Evolutionary conservation across 2,113 vertebrate species (phyloP).

Genomic region (Emydocephalus ijimae): DNA sequence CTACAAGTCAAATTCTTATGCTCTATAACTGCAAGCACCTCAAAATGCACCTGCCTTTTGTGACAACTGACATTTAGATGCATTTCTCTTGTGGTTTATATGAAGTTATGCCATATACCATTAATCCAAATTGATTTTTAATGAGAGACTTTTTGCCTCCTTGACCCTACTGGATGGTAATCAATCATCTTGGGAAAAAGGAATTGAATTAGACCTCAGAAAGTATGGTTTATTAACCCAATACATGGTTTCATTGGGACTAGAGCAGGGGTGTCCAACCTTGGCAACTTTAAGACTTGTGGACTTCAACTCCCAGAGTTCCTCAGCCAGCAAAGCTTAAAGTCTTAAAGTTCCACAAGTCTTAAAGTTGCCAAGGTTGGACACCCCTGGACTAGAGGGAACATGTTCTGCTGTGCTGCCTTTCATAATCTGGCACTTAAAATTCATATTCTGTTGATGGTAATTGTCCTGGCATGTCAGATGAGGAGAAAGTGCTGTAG

Average conservation of each 20-base stretch:
- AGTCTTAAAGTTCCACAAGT: no score
- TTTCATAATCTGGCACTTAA: not conserved
- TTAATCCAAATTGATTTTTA: not conserved
- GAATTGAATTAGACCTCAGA: not conserved
- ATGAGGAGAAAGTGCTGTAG: not conserved
- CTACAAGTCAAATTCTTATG: not conserved
- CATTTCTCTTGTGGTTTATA: not conserved
- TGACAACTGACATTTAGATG: not conserved
- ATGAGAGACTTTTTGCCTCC: not conserved
- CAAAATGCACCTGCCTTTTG: not conserved
- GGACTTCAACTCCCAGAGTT: no score
- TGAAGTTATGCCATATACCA: not conserved
- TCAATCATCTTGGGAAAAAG: not conserved
- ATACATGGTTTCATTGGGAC: not conserved
- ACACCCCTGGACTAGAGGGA: not conserved
- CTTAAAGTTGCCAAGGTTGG: no score
- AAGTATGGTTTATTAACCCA: not conserved
- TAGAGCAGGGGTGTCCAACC: not conserved
- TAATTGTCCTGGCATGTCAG: not conserved
- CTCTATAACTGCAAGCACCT: not conserved
- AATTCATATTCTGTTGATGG: not conserved
- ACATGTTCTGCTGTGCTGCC: not conserved
- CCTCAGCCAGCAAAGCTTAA: no score
- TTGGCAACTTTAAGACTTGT: no score
- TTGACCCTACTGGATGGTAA: not conserved